A percentile compares a stretch with the other conserved stretches of the same genome.
Conservation (phyloP, 2,888 invertebrate genomes). For the Lasioglossum zephyrum region DNA sequence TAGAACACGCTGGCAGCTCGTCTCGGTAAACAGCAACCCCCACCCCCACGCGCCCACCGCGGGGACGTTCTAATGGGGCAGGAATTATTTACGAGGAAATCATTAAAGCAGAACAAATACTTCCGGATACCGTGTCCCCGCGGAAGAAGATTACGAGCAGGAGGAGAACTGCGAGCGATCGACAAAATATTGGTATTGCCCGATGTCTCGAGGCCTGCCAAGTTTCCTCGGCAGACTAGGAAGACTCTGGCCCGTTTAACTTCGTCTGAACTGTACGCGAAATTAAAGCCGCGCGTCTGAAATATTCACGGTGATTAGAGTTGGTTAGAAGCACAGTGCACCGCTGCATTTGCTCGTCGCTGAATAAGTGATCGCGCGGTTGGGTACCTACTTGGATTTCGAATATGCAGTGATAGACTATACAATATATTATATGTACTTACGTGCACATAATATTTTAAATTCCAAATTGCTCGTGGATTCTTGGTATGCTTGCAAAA, state of each 20-base stretch:
- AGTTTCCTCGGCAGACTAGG: neutral
- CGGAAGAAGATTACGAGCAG: conserved; percentile 8
- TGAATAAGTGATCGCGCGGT: neutral
- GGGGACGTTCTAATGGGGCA: conserved; percentile 53
- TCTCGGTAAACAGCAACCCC: conserved; percentile 52
- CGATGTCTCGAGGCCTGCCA: neutral
- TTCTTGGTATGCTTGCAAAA: neutral
- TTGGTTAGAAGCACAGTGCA: neutral
- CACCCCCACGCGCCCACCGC: neutral
- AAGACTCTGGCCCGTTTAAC: neutral
- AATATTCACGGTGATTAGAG: conserved; percentile 2
- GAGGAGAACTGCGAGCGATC: neutral
- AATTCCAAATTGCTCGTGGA: neutral
- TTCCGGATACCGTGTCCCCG: conserved; percentile 4
- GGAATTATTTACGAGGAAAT: conserved; percentile 66
- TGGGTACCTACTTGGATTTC: neutral
- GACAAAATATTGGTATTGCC: neutral
- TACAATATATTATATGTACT: neutral
- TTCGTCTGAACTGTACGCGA: neutral
- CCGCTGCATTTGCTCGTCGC: neutral
- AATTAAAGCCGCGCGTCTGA: conserved; percentile 1
- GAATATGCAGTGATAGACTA: neutral
- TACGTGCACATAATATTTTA: neutral
- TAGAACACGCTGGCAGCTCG: conserved; percentile 63
- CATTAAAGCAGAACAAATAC: conserved; percentile 51